These are phyloP conservation scores for Lepidochrysops patricia DNA, from an alignment of 2,888 invertebrate species.

Conservation along the genomic window DNA sequence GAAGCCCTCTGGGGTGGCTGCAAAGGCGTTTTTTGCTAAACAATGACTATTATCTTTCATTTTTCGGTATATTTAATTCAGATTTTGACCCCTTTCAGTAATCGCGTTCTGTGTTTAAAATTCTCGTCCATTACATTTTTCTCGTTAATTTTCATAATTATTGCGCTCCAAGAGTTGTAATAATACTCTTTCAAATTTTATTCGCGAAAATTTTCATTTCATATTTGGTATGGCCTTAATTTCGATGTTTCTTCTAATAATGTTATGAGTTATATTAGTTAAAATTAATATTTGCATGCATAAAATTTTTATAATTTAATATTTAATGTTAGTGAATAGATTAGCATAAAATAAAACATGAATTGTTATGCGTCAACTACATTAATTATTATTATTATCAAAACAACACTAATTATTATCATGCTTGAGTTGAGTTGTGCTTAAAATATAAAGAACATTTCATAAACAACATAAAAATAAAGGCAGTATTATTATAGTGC, in stretches of 20 bases:
- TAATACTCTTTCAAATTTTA: neutral
- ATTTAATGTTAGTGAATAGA: too few species aligned
- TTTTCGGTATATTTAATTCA: neutral
- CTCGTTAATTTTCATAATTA: neutral
- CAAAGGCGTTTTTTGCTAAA: neutral
- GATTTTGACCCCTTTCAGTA: neutral
- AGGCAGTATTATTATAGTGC: neutral
- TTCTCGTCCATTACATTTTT: neutral
- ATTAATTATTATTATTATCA: too few species aligned
- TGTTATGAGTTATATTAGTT: too few species aligned
- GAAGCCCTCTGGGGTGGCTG: neutral
- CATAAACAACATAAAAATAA: neutral
- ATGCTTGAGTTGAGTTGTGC: too few species aligned
- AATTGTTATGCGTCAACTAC: too few species aligned
- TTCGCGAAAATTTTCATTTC: neutral
- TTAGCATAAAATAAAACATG: too few species aligned
- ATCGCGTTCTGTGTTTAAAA: neutral
- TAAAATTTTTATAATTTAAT: too few species aligned
- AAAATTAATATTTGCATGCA: too few species aligned
- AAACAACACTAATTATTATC: too few species aligned
- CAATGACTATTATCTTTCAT: neutral
- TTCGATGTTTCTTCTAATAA: neutral
- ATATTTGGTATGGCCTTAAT: neutral
- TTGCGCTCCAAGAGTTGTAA: neutral
- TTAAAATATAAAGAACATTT: neutral